Evolutionary conservation across 2,888 invertebrate species (phyloP).

Genomic region (Cantharis rustica): DNA sequence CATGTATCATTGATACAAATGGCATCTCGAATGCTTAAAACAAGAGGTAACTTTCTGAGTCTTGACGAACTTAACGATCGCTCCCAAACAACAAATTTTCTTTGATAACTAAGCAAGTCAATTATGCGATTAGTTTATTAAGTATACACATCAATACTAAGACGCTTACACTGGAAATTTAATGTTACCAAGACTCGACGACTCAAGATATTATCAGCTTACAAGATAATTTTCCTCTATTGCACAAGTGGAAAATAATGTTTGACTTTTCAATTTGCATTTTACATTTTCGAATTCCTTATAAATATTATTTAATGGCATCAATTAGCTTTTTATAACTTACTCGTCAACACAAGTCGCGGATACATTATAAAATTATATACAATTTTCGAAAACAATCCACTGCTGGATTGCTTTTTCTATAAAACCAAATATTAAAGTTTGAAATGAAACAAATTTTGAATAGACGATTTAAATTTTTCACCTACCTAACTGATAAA

Average conservation of each 20-base stretch:
- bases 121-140: not conserved
- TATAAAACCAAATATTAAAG: too few species aligned
- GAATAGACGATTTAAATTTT: too few species aligned
- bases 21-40: constrained; percentile 22
- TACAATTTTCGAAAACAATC: too few species aligned
- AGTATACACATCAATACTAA: not conserved
- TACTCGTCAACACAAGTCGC: too few species aligned
- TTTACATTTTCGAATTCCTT: not conserved
- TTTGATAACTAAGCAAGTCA: not conserved
- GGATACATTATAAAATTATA: too few species aligned
- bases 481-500: too few species aligned
- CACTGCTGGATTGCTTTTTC: too few species aligned
- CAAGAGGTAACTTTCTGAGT: not conserved
- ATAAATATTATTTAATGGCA: not conserved
- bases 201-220: not conserved
- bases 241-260: not conserved
- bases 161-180: not conserved
- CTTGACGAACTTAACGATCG: not conserved
- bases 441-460: too few species aligned
- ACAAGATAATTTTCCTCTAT: not conserved
- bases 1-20: constrained; percentile 39
- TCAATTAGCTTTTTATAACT: too few species aligned
- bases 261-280: not conserved
- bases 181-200: not conserved
- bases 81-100: not conserved